Evolutionary conservation across 1,140 invertebrate genomes (phyloP), one percentile per base, ranked within the genome.

Genomic region (Brachionus sp.): DNA sequence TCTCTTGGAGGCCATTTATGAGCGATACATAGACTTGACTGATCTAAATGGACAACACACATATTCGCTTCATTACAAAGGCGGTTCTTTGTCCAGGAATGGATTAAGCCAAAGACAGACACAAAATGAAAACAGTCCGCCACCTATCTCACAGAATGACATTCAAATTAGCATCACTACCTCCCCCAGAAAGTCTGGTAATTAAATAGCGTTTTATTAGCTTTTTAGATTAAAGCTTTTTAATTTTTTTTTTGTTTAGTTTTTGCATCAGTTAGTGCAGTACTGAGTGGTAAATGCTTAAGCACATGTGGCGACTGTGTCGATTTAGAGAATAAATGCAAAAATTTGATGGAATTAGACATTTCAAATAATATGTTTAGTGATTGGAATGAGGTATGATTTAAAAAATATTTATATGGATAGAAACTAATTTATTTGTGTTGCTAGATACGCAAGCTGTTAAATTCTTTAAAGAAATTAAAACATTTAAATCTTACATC

Each of bases 21-120:
- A 75, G 39, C 39, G 70, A 5, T 75, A 75, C 42, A 75, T 23
- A 10, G 70, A 75, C 25, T 75, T 75, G 23, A 16, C 12, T 3
- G 70, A 75, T 39, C 39, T 75, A n/a, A 75, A 75, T 75, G 70
- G 70, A 13, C 42, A 46, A n/a, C 70, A 75, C 42, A 46, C 70
- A 46, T 75, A 75, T 46, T 75, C 70, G 0, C 33, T 75, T 23
- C 70, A 75, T 75, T 75, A 75, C 39, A 75, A 75, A 46, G 42
- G 70, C 23, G 70, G 19, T 46, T 46, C 16, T 25, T 29, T 75
- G 70, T 50, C 39, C 9, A 75, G 70, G 19, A 46, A 39, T 46
- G 70, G 70, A 1, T 9, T 75, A 46, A 35, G 19, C 16, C 39
- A 42, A 75, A 44, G 42, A 75, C 19, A 29, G 3, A 10, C 70